Evolutionary conservation across 2,888 invertebrate species (phyloP).

Genomic region (Agonopterix subpropinquella): DNA sequence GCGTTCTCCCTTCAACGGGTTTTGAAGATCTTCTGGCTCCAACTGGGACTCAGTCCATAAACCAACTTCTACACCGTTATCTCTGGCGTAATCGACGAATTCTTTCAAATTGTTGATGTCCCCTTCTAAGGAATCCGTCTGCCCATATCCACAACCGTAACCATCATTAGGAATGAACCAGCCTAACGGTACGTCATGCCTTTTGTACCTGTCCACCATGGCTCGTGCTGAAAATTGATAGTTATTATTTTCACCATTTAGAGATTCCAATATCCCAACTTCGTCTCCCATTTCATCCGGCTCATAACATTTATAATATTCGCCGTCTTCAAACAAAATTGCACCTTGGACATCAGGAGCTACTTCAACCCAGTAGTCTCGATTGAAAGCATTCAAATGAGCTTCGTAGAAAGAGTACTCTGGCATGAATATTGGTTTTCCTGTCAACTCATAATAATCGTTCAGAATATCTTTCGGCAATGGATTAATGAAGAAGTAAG

Average conservation of each 20-base stretch:
- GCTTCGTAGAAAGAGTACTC: constrained; percentile 63
- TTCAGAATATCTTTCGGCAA: constrained; percentile 43
- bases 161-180: constrained; percentile 69
- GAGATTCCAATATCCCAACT: constrained; percentile 54
- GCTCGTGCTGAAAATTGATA: constrained; percentile 67
- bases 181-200: constrained; percentile 56
- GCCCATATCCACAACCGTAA: constrained; percentile 64
- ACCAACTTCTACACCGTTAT: constrained; percentile 54
- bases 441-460: constrained; percentile 63
- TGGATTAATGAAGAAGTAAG: constrained; percentile 53
- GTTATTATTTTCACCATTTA: constrained; percentile 62
- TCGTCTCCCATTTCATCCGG: constrained; percentile 47
- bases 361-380: constrained; percentile 65
- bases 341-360: constrained; percentile 31
- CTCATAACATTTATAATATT: constrained; percentile 55
- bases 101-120: constrained; percentile 55
- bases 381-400: constrained; percentile 62
- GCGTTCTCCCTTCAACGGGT: constrained; percentile 63
- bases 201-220: constrained; percentile 61
- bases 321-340: constrained; percentile 57
- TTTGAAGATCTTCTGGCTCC: constrained; percentile 45
- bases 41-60: constrained; percentile 64
- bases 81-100: constrained; percentile 47
- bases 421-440: constrained; percentile 55
- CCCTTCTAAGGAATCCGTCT: constrained; percentile 54